Conservation (phyloP, 2,888 invertebrate species). For the Dioctria linearis region DNA sequence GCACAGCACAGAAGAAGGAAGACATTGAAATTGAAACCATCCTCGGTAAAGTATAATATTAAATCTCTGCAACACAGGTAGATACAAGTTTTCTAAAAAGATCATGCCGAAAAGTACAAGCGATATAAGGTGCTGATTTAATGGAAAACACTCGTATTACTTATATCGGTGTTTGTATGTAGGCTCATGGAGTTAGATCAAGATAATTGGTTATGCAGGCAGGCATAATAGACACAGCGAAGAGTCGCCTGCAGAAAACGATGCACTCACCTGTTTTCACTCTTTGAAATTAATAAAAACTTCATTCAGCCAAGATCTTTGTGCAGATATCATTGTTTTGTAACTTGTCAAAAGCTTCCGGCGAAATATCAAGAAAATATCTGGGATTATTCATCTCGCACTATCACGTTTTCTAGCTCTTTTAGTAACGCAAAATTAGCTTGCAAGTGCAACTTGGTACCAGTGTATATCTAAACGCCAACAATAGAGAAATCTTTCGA, state of each 20-base stretch:
- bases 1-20: not conserved
- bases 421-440: slow-evolving; percentile 41
- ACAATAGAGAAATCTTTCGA: slow-evolving; percentile 47
- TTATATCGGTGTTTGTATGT: slow-evolving; percentile 22
- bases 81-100: not conserved
- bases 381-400: slow-evolving; percentile 34
- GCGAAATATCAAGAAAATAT: slow-evolving; percentile 49
- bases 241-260: slow-evolving; percentile 20
- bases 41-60: not conserved
- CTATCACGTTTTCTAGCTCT: slow-evolving; percentile 40
- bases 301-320: slow-evolving; percentile 33
- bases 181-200: slow-evolving; percentile 37
- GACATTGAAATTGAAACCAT: slow-evolving; percentile 15
- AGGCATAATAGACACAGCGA: not conserved
- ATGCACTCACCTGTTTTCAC: slow-evolving; percentile 52
- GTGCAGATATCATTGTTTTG: slow-evolving; percentile 46
- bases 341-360: slow-evolving; percentile 53
- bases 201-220: slow-evolving; percentile 48
- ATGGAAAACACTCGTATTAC: slow-evolving; percentile 46
- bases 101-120: slow-evolving; percentile 22
- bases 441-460: slow-evolving; percentile 1
- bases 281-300: slow-evolving; percentile 45
- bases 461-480: not conserved
- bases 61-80: slow-evolving; percentile 31
- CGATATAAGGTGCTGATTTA: slow-evolving; percentile 40